These are phyloP conservation scores for Ceratina japonica DNA, from an alignment of 1,140 invertebrate genomes.

Conservation along the genomic window DNA sequence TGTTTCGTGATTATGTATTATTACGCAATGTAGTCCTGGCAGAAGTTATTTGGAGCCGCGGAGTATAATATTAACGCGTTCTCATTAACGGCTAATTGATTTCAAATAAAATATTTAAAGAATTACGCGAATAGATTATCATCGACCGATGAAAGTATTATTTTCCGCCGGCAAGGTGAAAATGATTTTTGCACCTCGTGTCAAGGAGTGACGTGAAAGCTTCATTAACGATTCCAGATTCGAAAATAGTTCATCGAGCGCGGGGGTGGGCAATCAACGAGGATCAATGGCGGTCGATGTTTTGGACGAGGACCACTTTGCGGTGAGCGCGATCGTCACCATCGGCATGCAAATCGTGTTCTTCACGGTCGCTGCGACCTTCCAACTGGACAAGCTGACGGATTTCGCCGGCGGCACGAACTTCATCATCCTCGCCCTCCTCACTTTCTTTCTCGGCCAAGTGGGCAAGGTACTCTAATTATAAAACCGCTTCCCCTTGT, in stretches of 20 bases:
- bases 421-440: conserved; percentile 92
- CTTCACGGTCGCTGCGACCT: conserved; percentile 90
- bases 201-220: background rate
- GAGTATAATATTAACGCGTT: too few relatives aligned
- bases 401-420: conserved; percentile 95
- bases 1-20: too few relatives aligned
- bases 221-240: conserved; percentile 45
- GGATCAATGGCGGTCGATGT: conserved; percentile 83
- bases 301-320: conserved; percentile 91
- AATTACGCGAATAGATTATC: too few relatives aligned
- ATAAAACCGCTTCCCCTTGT: conserved; percentile 9
- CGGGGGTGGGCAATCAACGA: conserved; percentile 29
- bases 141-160: background rate
- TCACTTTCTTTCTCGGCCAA: conserved; percentile 92
- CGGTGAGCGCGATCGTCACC: conserved; percentile 92
- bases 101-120: too few relatives aligned
- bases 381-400: conserved; percentile 93
- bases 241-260: conserved; percentile 46
- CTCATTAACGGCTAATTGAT: too few relatives aligned
- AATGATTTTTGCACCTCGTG: background rate
- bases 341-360: conserved; percentile 93
- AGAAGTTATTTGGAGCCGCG: too few relatives aligned
- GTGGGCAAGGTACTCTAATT: conserved; percentile 82
- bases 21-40: too few relatives aligned
- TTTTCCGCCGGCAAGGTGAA: background rate